These are phyloP conservation scores for Alauda arvensis DNA, from an alignment of 2,797 vertebrate genomes.

Conservation along the genomic window DNA sequence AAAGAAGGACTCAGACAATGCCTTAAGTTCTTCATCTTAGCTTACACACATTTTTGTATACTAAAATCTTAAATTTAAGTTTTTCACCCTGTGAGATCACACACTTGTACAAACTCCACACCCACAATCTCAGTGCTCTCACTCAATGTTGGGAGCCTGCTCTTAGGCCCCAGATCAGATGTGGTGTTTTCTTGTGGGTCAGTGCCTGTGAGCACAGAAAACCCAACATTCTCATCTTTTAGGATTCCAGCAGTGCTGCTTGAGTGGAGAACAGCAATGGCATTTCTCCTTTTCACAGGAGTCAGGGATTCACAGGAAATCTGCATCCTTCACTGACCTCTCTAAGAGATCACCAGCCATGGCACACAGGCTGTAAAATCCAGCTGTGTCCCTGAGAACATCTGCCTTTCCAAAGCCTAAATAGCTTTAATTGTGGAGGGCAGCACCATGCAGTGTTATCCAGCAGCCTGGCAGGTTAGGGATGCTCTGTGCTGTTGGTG, in stretches of 20 bases:
- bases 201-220: too few relatives aligned
- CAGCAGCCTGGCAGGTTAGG: neutral
- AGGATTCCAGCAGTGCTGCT: neutral
- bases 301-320: neutral
- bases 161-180: too few relatives aligned
- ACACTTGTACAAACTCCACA: too few relatives aligned
- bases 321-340: neutral
- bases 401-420: neutral
- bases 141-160: too few relatives aligned
- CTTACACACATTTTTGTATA: too few relatives aligned
- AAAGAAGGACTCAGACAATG: too few relatives aligned
- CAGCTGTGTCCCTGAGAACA: neutral
- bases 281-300: neutral
- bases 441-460: neutral
- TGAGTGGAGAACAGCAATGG: neutral
- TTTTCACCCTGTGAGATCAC: too few relatives aligned
- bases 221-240: too few relatives aligned
- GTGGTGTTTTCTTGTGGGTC: too few relatives aligned
- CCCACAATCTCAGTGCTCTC: too few relatives aligned
- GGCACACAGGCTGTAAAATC: neutral
- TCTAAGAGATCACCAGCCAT: neutral
- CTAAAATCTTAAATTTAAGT: too few relatives aligned
- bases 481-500: neutral
- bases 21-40: too few relatives aligned
- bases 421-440: neutral